phyloP scores from a whole-genome alignment of 92 coral and sea anemone genomes.

The Porites cylindrica region DNA sequence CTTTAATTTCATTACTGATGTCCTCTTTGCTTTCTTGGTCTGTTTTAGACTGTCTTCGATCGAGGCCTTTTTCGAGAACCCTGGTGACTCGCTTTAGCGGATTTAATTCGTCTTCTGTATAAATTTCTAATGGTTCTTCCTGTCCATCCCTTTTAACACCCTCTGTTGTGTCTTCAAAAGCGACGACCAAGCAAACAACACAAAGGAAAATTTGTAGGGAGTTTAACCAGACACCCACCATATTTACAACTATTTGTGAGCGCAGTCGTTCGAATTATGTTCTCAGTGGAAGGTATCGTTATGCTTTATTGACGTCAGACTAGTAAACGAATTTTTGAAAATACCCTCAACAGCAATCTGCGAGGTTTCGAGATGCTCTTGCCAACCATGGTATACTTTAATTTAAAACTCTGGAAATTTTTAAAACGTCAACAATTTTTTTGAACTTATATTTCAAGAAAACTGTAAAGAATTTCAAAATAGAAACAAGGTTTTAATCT shows the following conservation, averaged over 20 bases:
- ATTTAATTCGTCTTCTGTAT: background rate
- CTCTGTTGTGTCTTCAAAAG: slow-evolving; percentile 1
- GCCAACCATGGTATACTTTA: background rate
- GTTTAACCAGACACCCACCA: background rate
- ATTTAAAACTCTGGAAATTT: no score
- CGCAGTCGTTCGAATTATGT: background rate
- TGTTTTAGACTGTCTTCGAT: background rate
- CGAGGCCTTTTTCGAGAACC: background rate
- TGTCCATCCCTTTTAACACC: background rate
- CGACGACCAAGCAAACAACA: slow-evolving; percentile 13
- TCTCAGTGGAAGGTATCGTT: background rate
- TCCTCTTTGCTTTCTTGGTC: background rate
- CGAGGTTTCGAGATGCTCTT: background rate
- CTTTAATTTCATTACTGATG: background rate
- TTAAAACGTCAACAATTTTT: background rate
- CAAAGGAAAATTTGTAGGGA: background rate
- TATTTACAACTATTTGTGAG: background rate
- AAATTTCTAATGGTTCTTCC: background rate
- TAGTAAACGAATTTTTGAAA: slow-evolving; percentile 15
- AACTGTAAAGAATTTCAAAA: no score
- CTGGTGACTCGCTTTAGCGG: background rate
- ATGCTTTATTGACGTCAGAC: slow-evolving; percentile 34
- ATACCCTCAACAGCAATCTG: slow-evolving; percentile 33
- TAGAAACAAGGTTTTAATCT: no score
- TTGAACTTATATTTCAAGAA: no score